phyloP scores from a whole-genome alignment of 2,113 vertebrate genomes.

The Formicarius rufipectus region DNA sequence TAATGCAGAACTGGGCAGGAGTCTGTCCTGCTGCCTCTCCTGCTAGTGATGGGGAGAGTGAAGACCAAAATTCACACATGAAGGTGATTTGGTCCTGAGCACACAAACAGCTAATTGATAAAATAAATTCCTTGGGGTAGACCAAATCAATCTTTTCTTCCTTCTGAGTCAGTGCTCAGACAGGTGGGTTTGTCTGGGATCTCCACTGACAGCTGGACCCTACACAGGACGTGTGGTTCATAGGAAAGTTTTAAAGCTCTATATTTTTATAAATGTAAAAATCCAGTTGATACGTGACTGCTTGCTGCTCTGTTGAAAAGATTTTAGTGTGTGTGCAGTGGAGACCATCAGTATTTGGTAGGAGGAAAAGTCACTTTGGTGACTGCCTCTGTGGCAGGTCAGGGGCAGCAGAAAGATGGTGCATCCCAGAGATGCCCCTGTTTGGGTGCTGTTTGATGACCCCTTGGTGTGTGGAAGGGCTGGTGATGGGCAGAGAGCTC shows the following conservation, averaged over 20 bases:
- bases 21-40: background rate
- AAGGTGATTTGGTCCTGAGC: background rate
- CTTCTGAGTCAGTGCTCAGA: background rate
- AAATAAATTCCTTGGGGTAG: background rate
- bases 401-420: background rate
- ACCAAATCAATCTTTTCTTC: background rate
- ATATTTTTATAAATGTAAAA: background rate
- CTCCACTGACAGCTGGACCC: background rate
- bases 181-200: background rate
- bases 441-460: background rate
- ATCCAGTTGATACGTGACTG: background rate
- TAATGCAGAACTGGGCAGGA: background rate
- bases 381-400: background rate
- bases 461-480: background rate
- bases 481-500: rapidly evolving
- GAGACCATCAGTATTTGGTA: background rate
- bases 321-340: background rate
- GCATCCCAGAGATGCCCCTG: background rate
- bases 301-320: background rate
- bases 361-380: background rate
- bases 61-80: background rate
- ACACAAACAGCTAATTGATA: background rate
- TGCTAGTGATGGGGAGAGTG: background rate
- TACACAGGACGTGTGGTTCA: background rate
- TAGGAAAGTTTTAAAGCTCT: background rate